A percentile compares a stretch with the other conserved stretches of the same genome.
phyloP scores from a whole-genome alignment of 1,140 invertebrate species.

The Saccostrea cuccullata region DNA sequence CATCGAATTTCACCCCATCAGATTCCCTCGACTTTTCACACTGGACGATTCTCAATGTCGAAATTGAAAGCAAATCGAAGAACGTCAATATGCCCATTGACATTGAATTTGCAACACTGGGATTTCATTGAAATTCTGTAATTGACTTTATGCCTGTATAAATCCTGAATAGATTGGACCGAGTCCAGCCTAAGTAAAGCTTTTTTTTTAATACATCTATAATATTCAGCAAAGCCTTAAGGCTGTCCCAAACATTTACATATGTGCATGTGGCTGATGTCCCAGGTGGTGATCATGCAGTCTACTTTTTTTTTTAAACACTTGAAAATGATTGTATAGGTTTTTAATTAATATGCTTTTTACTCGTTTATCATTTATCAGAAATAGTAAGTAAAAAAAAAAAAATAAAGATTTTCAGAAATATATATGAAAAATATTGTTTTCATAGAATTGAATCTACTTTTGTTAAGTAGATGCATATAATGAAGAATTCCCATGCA shows the following conservation, averaged over 20 bases:
- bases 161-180: constrained; percentile 17
- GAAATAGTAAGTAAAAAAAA: too few species aligned
- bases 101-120: constrained; percentile 35
- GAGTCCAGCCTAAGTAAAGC: background rate
- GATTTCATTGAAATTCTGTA: constrained; percentile 34
- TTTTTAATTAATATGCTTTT: too few species aligned
- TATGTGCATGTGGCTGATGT: background rate
- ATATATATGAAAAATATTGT: too few species aligned
- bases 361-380: too few species aligned
- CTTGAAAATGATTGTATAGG: too few species aligned
- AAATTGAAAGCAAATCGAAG: constrained; percentile 31
- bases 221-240: background rate
- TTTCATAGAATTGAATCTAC: too few species aligned
- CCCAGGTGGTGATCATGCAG: too few species aligned
- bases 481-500: too few species aligned
- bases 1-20: constrained; percentile 29
- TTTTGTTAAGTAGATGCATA: too few species aligned
- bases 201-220: background rate
- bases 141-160: constrained; percentile 37
- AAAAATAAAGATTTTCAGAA: too few species aligned
- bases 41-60: constrained; percentile 4
- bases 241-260: background rate
- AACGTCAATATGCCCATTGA: constrained; percentile 33
- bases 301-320: too few species aligned
- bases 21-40: constrained; percentile 35